phyloP scores from a whole-genome alignment of 53 echinoderm and acorn worm species.

The Paracentrotus lividus region DNA sequence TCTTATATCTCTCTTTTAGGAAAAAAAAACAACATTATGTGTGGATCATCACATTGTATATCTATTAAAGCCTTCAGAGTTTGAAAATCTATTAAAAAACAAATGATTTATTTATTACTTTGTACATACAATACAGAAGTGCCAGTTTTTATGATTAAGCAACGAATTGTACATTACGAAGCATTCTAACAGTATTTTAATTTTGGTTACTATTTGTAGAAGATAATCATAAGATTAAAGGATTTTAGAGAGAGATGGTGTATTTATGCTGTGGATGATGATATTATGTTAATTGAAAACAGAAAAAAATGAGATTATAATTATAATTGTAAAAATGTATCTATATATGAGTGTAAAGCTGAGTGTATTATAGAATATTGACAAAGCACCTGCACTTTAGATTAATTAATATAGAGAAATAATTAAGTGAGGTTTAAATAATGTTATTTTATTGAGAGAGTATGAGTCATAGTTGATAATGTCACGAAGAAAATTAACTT shows the following conservation, averaged over 20 bases:
- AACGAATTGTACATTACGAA: conserved; percentile 67
- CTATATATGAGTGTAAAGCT: conserved; percentile 44
- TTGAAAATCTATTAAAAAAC: conserved; percentile 35
- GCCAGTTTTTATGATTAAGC: conserved; percentile 63
- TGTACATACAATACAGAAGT: conserved; percentile 46
- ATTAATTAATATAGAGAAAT: neutral
- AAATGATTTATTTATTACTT: conserved; percentile 52
- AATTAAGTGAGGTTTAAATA: neutral
- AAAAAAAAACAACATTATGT: neutral
- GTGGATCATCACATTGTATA: conserved; percentile 13
- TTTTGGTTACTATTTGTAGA: conserved; percentile 63
- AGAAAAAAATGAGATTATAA: conserved; percentile 35
- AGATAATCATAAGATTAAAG: conserved; percentile 23
- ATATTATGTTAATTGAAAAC: neutral
- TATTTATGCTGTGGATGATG: conserved; percentile 42
- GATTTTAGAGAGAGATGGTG: neutral
- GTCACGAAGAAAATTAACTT: neutral
- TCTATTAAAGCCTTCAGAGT: conserved; percentile 47
- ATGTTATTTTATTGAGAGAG: neutral
- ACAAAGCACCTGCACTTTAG: conserved; percentile 33
- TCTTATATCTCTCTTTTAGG: conserved; percentile 24
- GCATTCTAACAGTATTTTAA: conserved; percentile 70
- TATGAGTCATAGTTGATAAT: neutral
- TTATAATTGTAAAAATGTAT: conserved; percentile 60
- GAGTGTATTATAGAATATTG: conserved; percentile 25